Base-by-base conservation (phyloP, 2,797 vertebrate genomes). In the Hapalemur alaotrensis region DNA sequence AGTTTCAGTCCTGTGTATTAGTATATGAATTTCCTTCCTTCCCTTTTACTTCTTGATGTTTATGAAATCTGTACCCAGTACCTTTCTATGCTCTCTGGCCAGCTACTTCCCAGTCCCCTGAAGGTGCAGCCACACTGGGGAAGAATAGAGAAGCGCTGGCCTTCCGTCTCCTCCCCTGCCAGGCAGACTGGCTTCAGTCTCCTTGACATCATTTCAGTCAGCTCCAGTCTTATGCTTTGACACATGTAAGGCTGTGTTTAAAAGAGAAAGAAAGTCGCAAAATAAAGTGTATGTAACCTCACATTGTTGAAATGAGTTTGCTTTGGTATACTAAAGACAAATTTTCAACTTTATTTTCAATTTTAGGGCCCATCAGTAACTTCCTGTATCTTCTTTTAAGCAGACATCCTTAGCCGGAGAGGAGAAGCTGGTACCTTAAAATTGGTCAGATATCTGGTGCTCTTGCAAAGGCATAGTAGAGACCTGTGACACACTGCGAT, bases 391-490 rank as follows among this genome's bases (percentile, higher is more conserved):
- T 97, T 95, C 94, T 73, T 95, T 97, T 82, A 97, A 98, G 97
- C 52, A 98, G 97, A 98, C 96, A n/a, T 90, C 97, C 96, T 63
- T 93, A 59, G 96, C 96, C 79, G 97, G 96, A 95, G 98, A 96
- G 95, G 85, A 98, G 97, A 96, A 98, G 67, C 95, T 98, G 85
- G 86, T 97, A 14, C 80, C 97, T 98, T 98, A 91, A 98, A 98
- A 98, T 94, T 94, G 96, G 91, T 94, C 97, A 97, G 95, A 76
- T 98, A 78, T 91, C 96, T 98, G 93, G 98, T 96, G 98, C 98
- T 98, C 97, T 97, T 94, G 96, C 95, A 97, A 92, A 97, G 96
- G 95, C 86, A 69, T 84, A 97, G 93, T 87, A 97, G 78, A 98
- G 80, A 92, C 84, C 94, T 86, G 38, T 97, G 96, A 97, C 38